phyloP scores from a whole-genome alignment of 2,113 vertebrate genomes.

The Brachyhypopomus occidentalis region DNA sequence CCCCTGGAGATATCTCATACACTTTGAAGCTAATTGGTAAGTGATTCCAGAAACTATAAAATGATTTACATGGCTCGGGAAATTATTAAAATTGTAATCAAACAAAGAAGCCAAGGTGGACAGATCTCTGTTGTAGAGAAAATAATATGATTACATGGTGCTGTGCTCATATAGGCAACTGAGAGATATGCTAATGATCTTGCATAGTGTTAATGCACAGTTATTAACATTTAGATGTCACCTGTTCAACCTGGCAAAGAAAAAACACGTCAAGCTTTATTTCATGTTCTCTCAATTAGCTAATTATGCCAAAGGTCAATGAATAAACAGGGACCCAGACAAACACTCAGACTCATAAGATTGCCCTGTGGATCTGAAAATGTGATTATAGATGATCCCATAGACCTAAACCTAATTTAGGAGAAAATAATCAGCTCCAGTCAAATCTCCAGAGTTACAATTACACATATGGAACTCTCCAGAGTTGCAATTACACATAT shows the following conservation, averaged over 20 bases:
- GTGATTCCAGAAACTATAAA: neutral
- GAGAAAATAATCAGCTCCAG: too few relatives aligned
- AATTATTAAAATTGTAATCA: neutral
- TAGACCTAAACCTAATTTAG: neutral
- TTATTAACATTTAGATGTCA: constrained; percentile 38
- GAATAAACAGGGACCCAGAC: constrained; percentile 58
- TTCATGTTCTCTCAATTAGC: constrained; percentile 45
- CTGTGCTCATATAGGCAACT: neutral
- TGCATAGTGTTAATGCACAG: constrained; percentile 18
- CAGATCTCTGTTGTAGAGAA: neutral
- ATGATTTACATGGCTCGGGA: neutral
- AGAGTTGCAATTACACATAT: neutral
- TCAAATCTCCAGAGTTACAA: too few relatives aligned
- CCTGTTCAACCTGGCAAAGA: neutral
- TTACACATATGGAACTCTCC: too few relatives aligned
- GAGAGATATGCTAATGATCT: constrained; percentile 26
- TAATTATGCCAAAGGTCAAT: constrained; percentile 68
- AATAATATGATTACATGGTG: constrained; percentile 5
- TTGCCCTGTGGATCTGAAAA: constrained; percentile 23
- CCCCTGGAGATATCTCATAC: neutral
- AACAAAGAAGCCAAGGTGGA: neutral
- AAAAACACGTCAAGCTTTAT: constrained; percentile 6
- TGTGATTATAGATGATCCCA: neutral
- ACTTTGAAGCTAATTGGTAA: neutral
- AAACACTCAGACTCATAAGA: constrained; percentile 61